phyloP scores from a whole-genome alignment of 2,797 vertebrate genomes.

The Nothura maculosa region DNA sequence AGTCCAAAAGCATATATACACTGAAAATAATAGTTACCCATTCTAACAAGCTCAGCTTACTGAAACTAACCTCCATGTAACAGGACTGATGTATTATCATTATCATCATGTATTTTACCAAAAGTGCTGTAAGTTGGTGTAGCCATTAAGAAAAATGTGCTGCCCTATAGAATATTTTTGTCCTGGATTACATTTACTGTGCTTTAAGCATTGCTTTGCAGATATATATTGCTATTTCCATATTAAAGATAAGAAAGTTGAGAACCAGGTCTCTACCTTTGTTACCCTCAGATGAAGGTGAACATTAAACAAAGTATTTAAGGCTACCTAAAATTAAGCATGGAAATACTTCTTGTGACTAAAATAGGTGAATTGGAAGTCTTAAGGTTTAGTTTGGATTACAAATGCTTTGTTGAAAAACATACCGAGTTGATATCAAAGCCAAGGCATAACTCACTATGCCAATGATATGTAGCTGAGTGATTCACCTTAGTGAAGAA shows the following conservation, averaged over 20 bases:
- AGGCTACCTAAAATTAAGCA: background rate
- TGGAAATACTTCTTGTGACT: background rate
- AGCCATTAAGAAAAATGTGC: background rate
- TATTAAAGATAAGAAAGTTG: background rate
- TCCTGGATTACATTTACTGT: background rate
- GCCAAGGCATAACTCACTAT: background rate
- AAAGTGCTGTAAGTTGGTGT: background rate
- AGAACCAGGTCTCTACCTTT: background rate
- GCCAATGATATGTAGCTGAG: background rate
- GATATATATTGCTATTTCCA: background rate
- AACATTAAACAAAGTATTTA: background rate
- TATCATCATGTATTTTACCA: background rate
- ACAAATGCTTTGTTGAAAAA: background rate
- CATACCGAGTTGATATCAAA: background rate
- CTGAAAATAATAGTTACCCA: background rate
- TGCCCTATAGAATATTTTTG: background rate
- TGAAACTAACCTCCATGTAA: background rate
- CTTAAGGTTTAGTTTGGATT: background rate
- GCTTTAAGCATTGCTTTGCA: background rate
- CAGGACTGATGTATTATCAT: background rate
- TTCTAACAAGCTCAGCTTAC: background rate
- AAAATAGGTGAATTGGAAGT: background rate
- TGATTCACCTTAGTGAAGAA: background rate
- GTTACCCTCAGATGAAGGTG: background rate
- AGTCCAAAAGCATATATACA: background rate